Percentiles rank a stretch among this genome's conserved stretches.
phyloP scores from a whole-genome alignment of 2,113 vertebrate species.

The Phasianus colchicus region DNA sequence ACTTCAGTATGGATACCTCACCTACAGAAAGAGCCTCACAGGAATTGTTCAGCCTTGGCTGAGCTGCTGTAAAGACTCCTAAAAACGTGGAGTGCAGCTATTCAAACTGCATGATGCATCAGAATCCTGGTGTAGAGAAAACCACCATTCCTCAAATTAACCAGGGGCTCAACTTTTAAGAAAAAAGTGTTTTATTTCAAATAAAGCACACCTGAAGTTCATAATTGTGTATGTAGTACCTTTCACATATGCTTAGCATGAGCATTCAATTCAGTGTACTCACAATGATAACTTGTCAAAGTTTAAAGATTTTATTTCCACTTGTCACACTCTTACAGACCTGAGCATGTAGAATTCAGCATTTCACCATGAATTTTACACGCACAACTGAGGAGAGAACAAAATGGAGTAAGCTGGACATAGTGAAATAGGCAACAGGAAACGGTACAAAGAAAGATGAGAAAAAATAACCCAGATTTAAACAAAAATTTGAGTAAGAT shows the following conservation, averaged over 20 bases:
- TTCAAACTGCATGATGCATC: not conserved
- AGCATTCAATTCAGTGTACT: not conserved
- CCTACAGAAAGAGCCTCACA: not conserved
- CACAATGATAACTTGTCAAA: not conserved
- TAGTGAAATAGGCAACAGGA: not conserved
- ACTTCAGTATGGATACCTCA: not conserved
- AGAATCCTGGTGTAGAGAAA: rapidly evolving
- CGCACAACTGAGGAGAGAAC: not conserved
- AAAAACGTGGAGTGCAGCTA: not conserved
- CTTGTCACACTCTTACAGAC: not conserved
- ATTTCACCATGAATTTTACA: not conserved
- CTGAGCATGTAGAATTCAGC: not conserved
- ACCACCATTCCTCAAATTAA: not conserved
- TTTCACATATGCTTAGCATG: not conserved
- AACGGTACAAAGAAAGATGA: not conserved
- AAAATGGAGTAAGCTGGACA: rapidly evolving
- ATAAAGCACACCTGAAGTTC: not conserved
- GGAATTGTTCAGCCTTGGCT: not conserved
- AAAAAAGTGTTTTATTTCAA: not conserved
- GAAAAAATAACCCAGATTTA: not conserved
- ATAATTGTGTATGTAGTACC: not conserved
- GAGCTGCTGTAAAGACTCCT: not conserved
- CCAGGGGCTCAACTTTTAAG: not conserved
- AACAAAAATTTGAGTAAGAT: not conserved
- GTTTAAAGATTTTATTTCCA: not conserved